Base-by-base conservation (phyloP, 2,888 invertebrate genomes). In the Scaptomyza cyrtandrae region DNA sequence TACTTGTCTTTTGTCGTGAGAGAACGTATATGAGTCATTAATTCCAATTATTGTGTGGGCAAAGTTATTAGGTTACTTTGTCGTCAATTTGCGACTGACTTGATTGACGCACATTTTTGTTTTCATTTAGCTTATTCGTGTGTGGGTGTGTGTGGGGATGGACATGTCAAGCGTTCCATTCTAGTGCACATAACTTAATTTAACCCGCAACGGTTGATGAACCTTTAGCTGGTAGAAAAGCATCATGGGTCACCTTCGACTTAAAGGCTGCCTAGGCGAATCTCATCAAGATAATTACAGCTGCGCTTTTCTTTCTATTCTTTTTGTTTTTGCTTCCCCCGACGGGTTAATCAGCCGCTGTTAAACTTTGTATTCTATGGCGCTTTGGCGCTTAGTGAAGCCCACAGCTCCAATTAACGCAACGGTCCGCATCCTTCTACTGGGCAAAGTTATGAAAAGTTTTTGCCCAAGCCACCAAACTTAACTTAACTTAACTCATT, bases 401-500 rank as follows among this genome's bases (percentile, higher is more conserved):
- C 74, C 71, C 77, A 68, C 61, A 80, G 80, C 82, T 64, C 45
- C 73, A 83, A 83, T 83, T 86, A 83, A 80, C 80, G 78, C 67
- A 72, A 75, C 69, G 69, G 68, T 75, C 62, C 60, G 63, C 55
- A 55, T 68, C 61, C 61, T 58, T 63, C 76, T 78, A 13, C 24
- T 45, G 44, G 57, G 62, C 29, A 69, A 85, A 85, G 75, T 85
- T 85, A 69, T 70, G 71, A 78, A 82, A 82, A 83, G 73, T 86
- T 80, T 86, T 80, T 72, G 69, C 70, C 78, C 75, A 62, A 54
- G 75, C 78, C 75, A 61, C 58, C 80, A 78, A 82, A 82, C 78
- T 84, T 70, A 81, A 84, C 78, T 84, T 70, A 81, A 84, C 85
- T 83, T 83, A 82, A 83, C 86, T 80, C 86, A 82, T 83, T 86